phyloP scores from a whole-genome alignment of 2,113 vertebrate genomes.

The Poeciliopsis retropinna region DNA sequence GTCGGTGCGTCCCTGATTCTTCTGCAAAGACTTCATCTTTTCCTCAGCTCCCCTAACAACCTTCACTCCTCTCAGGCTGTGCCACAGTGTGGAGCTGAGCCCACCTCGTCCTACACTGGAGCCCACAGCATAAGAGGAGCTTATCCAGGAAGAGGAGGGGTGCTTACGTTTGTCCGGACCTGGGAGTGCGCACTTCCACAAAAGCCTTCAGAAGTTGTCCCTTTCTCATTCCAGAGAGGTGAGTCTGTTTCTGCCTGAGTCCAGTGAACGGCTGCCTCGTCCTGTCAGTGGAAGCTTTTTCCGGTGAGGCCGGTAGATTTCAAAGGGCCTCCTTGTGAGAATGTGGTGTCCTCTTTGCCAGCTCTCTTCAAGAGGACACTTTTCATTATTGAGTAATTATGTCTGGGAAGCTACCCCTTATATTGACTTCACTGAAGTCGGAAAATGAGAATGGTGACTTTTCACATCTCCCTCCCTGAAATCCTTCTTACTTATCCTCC shows the following conservation, averaged over 20 bases:
- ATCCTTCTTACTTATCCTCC: slow-evolving; percentile 65
- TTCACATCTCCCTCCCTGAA: slow-evolving; percentile 66
- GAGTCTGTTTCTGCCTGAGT: slow-evolving; percentile 38
- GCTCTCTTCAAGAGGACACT: not conserved
- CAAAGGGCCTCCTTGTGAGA: slow-evolving; percentile 1
- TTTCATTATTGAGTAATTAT: not conserved
- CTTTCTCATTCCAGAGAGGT: slow-evolving; percentile 37
- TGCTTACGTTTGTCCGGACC: slow-evolving; percentile 44
- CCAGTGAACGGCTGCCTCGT: slow-evolving; percentile 21
- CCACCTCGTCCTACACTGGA: slow-evolving; percentile 50
- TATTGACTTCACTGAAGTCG: slow-evolving; percentile 40
- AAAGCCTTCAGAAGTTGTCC: slow-evolving; percentile 15
- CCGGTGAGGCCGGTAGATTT: slow-evolving; percentile 8
- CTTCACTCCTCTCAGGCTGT: slow-evolving; percentile 14
- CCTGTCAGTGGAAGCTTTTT: slow-evolving; percentile 21
- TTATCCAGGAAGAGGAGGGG: slow-evolving; percentile 53
- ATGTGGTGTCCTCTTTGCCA: slow-evolving; percentile 19
- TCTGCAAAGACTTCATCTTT: slow-evolving; percentile 83
- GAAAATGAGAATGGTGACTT: slow-evolving; percentile 37
- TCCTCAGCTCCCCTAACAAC: slow-evolving; percentile 9
- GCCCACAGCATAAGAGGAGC: slow-evolving; percentile 59
- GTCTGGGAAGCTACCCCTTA: slow-evolving; percentile 10
- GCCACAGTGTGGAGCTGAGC: slow-evolving; percentile 54
- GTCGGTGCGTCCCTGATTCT: slow-evolving; percentile 82
- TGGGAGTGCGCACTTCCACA: slow-evolving; percentile 1